phyloP scores from a whole-genome alignment of 2,113 vertebrate species.

The Chaetorhynchus papuensis region DNA sequence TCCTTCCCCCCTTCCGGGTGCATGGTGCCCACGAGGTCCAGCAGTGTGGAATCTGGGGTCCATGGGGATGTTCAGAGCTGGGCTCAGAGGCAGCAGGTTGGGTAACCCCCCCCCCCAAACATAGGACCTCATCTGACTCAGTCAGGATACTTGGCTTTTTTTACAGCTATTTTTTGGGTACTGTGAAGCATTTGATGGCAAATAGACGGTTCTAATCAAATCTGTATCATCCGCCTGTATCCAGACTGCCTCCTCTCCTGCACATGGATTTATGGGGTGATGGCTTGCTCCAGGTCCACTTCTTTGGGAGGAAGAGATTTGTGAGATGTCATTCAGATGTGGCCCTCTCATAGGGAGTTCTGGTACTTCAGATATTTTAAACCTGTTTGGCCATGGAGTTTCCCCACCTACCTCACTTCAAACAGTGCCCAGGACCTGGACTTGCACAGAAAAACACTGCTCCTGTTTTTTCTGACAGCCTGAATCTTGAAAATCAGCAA shows the following conservation, averaged over 20 bases:
- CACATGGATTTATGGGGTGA: background rate
- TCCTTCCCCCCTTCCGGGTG: background rate
- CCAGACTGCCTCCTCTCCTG: background rate
- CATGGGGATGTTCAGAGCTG: background rate
- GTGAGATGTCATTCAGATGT: background rate
- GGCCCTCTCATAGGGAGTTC: background rate
- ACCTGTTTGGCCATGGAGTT: background rate
- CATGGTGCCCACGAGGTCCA: background rate
- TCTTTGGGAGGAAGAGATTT: background rate
- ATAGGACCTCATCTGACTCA: background rate
- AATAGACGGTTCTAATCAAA: background rate
- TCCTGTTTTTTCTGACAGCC: background rate
- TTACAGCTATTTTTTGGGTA: background rate
- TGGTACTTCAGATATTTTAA: background rate
- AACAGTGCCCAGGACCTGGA: background rate
- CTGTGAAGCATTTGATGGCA: background rate
- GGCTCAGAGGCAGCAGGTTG: background rate
- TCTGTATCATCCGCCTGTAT: background rate
- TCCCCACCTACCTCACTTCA: background rate
- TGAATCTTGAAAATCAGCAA: background rate
- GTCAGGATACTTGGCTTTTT: background rate
- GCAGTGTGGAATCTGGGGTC: fast-evolving
- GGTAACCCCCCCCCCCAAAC: background rate
- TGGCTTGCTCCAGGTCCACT: background rate
- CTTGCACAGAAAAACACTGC: background rate